Evolutionary conservation across 2,113 vertebrate genomes (phyloP), one percentile per base, ranked within the genome.

Genomic region (Dascyllus trimaculatus): DNA sequence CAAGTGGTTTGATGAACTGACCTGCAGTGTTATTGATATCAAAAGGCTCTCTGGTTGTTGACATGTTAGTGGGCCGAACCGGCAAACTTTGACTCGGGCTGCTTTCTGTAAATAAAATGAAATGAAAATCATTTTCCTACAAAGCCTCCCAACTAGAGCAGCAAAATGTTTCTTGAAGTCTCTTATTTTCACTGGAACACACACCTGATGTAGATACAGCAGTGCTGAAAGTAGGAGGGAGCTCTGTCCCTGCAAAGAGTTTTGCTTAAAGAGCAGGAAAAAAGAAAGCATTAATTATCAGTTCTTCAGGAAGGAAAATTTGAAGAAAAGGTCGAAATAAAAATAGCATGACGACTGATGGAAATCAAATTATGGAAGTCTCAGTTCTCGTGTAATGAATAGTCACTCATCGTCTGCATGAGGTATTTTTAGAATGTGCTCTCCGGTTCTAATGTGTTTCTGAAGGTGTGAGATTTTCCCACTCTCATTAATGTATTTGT

Each of bases 31-130:
- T 7, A 19, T 88, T 89, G 19, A 46, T 0, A 29, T 85, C 82
- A 21, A 62, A 19, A 61, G 81, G 80, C 4, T 75, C 45, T 54
- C 15, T n/a, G 29, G 91, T 89, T 1, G 81, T 88, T 24, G 71
- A 80, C 6, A 13, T 38, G 19, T 68, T 69, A 22, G 14, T 1
- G 4, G 69, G 69, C 11, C 0, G 24, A 51, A 15, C 3, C 4
- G 80, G 46, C 8, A 10, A 0, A 32, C 46, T 68, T 18, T 49
- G 60, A 58, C 74, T 86, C 21, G 62, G 54, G 52, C 0, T 19
- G 18, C 32, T 59, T 48, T 26, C 71, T 88, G 70, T 67, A 22
- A 79, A 66, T 62, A 3, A 56, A 64, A 78, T 22, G 1, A 56
- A 64, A 78, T 22, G 1, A 73, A 19, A 18, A 19, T 6, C 46